These are phyloP conservation scores for Drosophila prostipennis DNA, from an alignment of 2,888 invertebrate species.

Conservation along the genomic window DNA sequence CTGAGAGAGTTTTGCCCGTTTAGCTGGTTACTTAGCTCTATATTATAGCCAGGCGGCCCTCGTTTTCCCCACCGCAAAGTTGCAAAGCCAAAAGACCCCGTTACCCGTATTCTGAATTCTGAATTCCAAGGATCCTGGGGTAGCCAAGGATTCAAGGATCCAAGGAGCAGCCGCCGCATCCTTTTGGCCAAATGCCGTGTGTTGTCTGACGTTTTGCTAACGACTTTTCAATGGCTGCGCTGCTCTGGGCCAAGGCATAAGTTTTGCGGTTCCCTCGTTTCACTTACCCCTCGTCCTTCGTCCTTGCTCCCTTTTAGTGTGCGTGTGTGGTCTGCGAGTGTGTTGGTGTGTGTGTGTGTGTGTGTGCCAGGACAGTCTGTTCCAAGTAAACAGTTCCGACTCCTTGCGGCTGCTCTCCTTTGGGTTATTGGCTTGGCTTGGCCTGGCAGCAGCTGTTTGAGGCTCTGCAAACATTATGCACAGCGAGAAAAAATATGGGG, in stretches of 20 bases:
- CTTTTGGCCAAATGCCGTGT: slow-evolving; percentile 43
- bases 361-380: slow-evolving; percentile 49
- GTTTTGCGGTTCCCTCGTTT: slow-evolving; percentile 54
- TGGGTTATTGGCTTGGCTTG: slow-evolving; percentile 71
- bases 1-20: slow-evolving; percentile 17
- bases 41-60: slow-evolving; percentile 12
- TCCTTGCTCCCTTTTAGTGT: slow-evolving; percentile 13
- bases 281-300: background rate
- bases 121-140: slow-evolving; percentile 10
- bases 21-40: slow-evolving; percentile 42
- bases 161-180: slow-evolving; percentile 6
- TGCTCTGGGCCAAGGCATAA: slow-evolving; percentile 69
- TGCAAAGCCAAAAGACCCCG: slow-evolving; percentile 34
- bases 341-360: slow-evolving; percentile 31
- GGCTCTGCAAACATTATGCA: slow-evolving; percentile 36
- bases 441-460: slow-evolving; percentile 66
- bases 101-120: slow-evolving; percentile 1
- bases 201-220: slow-evolving; percentile 75
- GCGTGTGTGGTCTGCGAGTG: slow-evolving; percentile 11
- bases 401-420: slow-evolving; percentile 42
- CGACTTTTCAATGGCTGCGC: slow-evolving; percentile 75
- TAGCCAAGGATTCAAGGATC: slow-evolving; percentile 20
- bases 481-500: background rate
- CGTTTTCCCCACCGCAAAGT: slow-evolving; percentile 35
- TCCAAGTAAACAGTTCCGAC: slow-evolving; percentile 57